Conservation (phyloP, 1,140 invertebrate genomes). For the Atta cephalotes region DNA sequence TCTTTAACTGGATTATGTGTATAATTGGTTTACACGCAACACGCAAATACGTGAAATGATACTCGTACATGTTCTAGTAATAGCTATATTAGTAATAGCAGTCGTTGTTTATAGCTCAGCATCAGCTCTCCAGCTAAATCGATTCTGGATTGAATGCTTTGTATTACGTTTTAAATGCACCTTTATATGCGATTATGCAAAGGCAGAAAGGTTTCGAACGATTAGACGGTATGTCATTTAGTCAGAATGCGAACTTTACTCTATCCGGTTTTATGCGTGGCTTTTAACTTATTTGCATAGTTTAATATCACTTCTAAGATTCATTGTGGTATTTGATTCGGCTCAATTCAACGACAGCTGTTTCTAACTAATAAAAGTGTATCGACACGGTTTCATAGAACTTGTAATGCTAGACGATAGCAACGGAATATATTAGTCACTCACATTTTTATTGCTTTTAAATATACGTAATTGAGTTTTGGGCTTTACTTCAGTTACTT, state of each 20-base stretch:
- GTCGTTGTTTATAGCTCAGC: background rate
- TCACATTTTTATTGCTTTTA: slow-evolving; percentile 1
- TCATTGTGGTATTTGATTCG: background rate
- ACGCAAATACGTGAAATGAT: background rate
- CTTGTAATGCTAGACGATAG: slow-evolving; percentile 1
- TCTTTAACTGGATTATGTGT: background rate
- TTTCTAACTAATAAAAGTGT: slow-evolving; percentile 3
- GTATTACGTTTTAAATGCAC: slow-evolving; percentile 9
- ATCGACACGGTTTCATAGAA: background rate
- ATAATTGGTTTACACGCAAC: slow-evolving; percentile 4
- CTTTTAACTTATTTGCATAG: background rate
- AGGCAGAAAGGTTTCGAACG: slow-evolving; percentile 32
- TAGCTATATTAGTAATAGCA: too few relatives aligned
- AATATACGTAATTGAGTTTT: background rate
- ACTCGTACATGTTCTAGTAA: background rate
- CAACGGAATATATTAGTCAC: slow-evolving; percentile 11
- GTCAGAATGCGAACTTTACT: slow-evolving; percentile 15
- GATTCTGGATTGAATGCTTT: slow-evolving; percentile 37
- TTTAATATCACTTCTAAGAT: slow-evolving; percentile 32
- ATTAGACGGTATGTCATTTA: slow-evolving; percentile 22
- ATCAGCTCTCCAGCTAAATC: background rate
- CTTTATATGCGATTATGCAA: slow-evolving; percentile 38
- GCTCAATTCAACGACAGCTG: slow-evolving; percentile 30
- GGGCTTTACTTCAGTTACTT: background rate
- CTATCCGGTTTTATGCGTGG: background rate